These are phyloP conservation scores for Leptothorax acervorum DNA, from an alignment of 2,888 invertebrate species.

Conservation along the genomic window DNA sequence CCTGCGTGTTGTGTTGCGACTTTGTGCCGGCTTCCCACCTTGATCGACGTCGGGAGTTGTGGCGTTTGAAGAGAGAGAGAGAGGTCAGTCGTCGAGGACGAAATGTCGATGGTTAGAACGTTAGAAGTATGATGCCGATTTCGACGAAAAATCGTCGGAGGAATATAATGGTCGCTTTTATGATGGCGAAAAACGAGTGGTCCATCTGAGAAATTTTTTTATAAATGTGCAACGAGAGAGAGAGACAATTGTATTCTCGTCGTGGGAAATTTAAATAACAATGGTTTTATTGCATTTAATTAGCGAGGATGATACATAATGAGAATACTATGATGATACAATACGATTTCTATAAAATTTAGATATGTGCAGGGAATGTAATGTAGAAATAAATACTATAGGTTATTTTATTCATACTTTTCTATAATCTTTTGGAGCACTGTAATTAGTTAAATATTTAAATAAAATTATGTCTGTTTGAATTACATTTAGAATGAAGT, in stretches of 20 bases:
- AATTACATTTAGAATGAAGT: background rate
- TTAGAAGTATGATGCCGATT: background rate
- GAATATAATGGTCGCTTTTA: conserved; percentile 3
- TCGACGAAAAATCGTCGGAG: background rate
- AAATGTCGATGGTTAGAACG: background rate
- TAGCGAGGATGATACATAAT: conserved; percentile 14
- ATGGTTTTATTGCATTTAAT: background rate
- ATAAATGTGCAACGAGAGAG: background rate
- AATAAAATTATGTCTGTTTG: background rate
- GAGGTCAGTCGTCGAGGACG: conserved; percentile 25
- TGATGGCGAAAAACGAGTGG: background rate
- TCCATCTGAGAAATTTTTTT: background rate
- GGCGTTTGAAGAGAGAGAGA: conserved; percentile 21
- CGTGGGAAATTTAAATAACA: background rate
- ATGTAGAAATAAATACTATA: background rate
- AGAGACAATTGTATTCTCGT: background rate
- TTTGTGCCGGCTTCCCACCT: conserved; percentile 50
- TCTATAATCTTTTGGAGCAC: background rate
- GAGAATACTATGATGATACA: background rate
- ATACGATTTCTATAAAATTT: conserved; percentile 1
- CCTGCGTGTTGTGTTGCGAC: conserved; percentile 40
- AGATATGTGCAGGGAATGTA: background rate
- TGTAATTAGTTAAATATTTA: background rate
- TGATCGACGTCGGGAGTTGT: conserved; percentile 43
- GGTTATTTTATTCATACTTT: background rate